Conservation (phyloP, 1,140 invertebrate species). For the Drosophila busckii region DNA sequence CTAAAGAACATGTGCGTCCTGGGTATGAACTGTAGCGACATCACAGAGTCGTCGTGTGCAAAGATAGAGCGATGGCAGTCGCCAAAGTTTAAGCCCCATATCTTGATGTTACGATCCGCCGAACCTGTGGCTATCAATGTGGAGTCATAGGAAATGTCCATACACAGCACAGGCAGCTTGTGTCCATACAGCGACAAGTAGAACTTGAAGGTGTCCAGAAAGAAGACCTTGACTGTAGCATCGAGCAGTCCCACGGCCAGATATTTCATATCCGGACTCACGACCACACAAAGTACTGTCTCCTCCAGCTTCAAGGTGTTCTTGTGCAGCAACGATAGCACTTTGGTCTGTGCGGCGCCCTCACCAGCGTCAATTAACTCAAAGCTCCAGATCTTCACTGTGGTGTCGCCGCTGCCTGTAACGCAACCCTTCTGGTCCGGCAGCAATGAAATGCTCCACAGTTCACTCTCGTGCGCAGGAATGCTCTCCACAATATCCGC, state of each 20-base stretch:
- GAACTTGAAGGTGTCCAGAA: slow-evolving; percentile 96
- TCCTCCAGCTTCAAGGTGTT: slow-evolving; percentile 93
- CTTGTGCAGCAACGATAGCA: slow-evolving; percentile 89
- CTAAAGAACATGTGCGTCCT: slow-evolving; percentile 96
- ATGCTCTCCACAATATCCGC: slow-evolving; percentile 89
- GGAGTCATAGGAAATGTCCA: slow-evolving; percentile 97
- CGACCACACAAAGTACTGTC: slow-evolving; percentile 88
- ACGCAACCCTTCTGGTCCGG: slow-evolving; percentile 90
- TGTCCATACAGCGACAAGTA: slow-evolving; percentile 98
- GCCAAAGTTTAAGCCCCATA: slow-evolving; percentile 99
- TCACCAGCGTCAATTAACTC: slow-evolving; percentile 84
- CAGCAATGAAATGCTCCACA: slow-evolving; percentile 88
- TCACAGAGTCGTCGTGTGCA: slow-evolving; percentile 97
- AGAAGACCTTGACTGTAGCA: slow-evolving; percentile 97
- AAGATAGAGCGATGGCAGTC: slow-evolving; percentile 94
- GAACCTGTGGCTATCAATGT: slow-evolving; percentile 95
- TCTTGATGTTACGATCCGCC: slow-evolving; percentile 96
- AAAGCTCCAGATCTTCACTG: slow-evolving; percentile 97
- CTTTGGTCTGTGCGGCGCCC: slow-evolving; percentile 78
- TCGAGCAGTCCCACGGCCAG: slow-evolving; percentile 94
- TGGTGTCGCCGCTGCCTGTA: slow-evolving; percentile 92
- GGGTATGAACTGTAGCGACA: slow-evolving; percentile 91
- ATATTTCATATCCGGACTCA: slow-evolving; percentile 92
- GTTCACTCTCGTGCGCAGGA: slow-evolving; percentile 87
- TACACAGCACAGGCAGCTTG: slow-evolving; percentile 93